Percentiles rank a stretch among this genome's conserved stretches.
Evolutionary conservation across 1,140 invertebrate species (phyloP).

Genomic region (Laupala kohalensis): DNA sequence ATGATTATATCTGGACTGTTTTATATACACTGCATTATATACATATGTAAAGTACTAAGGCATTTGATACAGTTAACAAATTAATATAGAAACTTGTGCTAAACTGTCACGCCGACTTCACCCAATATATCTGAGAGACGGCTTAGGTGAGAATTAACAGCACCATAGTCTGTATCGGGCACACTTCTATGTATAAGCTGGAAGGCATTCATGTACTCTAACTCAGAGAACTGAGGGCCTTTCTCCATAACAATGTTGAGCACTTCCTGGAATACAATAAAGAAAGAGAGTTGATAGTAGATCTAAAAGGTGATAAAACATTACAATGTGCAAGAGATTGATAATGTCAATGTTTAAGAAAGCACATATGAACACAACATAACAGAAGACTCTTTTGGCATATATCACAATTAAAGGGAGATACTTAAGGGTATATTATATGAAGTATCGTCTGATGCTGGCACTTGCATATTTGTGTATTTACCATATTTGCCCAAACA

Average conservation of each 20-base stretch:
- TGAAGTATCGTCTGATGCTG: too few species aligned
- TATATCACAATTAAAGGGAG: too few species aligned
- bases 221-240: constrained; percentile 67
- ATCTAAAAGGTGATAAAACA: too few species aligned
- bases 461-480: too few species aligned
- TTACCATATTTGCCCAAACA: too few species aligned
- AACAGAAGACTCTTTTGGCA: too few species aligned
- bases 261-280: constrained; percentile 52
- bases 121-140: constrained; percentile 50
- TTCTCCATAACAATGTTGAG: constrained; percentile 65
- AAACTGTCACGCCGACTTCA: constrained; percentile 49
- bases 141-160: constrained; percentile 40
- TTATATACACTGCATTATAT: background rate
- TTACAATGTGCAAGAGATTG: too few species aligned
- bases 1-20: background rate
- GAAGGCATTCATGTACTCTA: constrained; percentile 75
- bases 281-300: too few species aligned
- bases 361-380: too few species aligned
- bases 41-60: background rate
- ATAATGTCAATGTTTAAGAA: background rate
- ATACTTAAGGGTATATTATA: too few species aligned
- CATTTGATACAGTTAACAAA: background rate
- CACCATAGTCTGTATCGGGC: constrained; percentile 26
- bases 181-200: constrained; percentile 51
- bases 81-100: background rate